Conservation (phyloP, 2,113 vertebrate species). For the Cnemophilus loriae region DNA sequence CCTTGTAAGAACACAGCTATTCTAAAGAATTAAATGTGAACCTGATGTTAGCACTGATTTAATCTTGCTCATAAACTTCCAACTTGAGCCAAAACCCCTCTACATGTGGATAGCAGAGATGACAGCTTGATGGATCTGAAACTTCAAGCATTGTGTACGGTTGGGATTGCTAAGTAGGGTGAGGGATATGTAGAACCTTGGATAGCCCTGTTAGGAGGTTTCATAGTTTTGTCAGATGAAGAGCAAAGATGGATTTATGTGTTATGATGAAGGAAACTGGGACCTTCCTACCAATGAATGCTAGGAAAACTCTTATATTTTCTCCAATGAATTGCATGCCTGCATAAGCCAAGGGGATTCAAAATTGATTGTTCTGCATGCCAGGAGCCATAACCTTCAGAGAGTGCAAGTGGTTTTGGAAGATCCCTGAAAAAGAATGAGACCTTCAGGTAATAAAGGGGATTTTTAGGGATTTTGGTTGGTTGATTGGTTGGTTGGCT, state of each 20-base stretch:
- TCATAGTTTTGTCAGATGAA: slow-evolving; percentile 7
- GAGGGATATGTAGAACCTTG: not conserved
- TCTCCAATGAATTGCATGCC: not conserved
- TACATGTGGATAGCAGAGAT: not conserved
- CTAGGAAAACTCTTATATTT: not conserved
- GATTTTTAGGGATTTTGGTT: not conserved
- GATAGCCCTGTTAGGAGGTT: slow-evolving; percentile 4
- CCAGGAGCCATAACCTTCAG: not conserved
- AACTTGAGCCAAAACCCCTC: not conserved
- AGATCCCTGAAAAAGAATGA: not conserved
- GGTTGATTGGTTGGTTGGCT: not conserved
- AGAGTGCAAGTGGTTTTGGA: not conserved
- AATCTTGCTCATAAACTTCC: slow-evolving; percentile 25
- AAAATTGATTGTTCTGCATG: not conserved
- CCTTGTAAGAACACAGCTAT: not conserved
- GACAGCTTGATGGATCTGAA: slow-evolving; percentile 51
- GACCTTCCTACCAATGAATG: not conserved
- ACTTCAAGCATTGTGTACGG: not conserved
- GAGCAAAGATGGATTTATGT: slow-evolving; percentile 12
- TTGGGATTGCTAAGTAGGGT: slow-evolving; percentile 1
- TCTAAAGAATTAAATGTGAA: slow-evolving; percentile 32
- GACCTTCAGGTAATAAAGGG: not conserved
- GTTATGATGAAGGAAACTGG: not conserved
- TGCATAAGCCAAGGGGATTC: not conserved
- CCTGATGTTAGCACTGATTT: slow-evolving; percentile 31